Evolutionary conservation across 1,140 invertebrate genomes (phyloP), one percentile per base, ranked within the genome.

Genomic region (Carposina sasakii): DNA sequence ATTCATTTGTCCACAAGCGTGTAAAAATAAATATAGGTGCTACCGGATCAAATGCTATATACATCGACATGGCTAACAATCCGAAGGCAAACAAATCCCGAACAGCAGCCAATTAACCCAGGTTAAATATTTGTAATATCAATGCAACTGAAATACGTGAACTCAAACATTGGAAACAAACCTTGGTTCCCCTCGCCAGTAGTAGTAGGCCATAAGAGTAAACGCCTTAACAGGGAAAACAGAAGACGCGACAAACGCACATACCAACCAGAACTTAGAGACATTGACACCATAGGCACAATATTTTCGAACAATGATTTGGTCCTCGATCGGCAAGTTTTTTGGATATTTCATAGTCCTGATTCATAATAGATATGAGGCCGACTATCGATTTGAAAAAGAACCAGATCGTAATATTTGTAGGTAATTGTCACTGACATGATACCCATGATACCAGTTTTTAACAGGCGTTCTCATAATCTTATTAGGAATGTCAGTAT

Each of bases 1-100:
- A 70, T 6, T 67, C 48, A 8, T 63, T 30, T 45, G 67, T 63
- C 6, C 67, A 61, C 36, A 59, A 65, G 5, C 54, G 30, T 20
- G 67, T 63, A 19, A 65, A 48, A 37, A 68, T 36, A 39, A 66
- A 64, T 53, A 70, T 67, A 3, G 64, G 61, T 0, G 60, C 52
- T 1, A 70, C 24, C 0, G 67, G 64, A 56, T 70, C 67, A 46
- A 70, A 65, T n/a, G 51, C 60, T 1, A 63, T 26, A n/a, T 61
- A 64, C 43, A 65, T 57, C 0, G 57, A 44, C 1, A 39, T 23
- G 8, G 61, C 59, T 44, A 56, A 70, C 20, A 43, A 22, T 41
- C 46, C 59, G 40, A 64, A 64, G 4, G 50, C 31, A 6, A 58
- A 5, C 33, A 49, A 12, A 60, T 19, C 1, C 39, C 13, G 36